A percentile compares a stretch with the other conserved stretches of the same genome.
These are phyloP conservation scores for Echinometra lucunter DNA, from an alignment of 53 echinoderm and acorn worm species.

Conservation along the genomic window DNA sequence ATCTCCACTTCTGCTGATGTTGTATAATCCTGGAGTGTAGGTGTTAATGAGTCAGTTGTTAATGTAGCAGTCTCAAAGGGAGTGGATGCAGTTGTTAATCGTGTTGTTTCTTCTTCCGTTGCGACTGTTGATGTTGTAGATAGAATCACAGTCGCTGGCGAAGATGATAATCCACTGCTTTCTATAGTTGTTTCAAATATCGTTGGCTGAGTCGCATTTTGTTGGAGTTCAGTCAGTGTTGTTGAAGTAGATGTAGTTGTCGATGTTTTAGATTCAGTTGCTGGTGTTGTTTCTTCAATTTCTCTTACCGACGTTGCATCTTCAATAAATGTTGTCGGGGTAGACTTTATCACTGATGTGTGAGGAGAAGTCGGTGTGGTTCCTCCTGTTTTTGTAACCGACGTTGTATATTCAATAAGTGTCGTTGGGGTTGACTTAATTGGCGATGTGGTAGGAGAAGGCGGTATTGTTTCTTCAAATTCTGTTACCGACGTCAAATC, in stretches of 20 bases:
- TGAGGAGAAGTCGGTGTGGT: not conserved
- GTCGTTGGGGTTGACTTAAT: too few relatives aligned
- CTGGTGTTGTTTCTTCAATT: not conserved
- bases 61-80: too few relatives aligned
- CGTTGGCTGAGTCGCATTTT: not conserved
- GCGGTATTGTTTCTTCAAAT: not conserved
- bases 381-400: not conserved
- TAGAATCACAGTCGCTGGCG: not conserved
- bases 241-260: not conserved
- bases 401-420: not conserved
- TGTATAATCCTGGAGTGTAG: not conserved
- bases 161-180: not conserved
- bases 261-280: not conserved
- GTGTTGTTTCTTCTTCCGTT: not conserved
- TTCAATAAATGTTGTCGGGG: not conserved
- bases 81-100: not conserved
- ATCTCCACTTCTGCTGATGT: not conserved
- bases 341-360: not conserved
- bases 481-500: not conserved
- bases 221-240: not conserved
- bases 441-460: not conserved
- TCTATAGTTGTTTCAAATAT: not conserved
- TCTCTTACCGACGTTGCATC: not conserved
- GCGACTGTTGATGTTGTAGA: not conserved
- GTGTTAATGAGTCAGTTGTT: not conserved